Conservation (phyloP, 2,888 invertebrate genomes). For the Vesta saturnalis region DNA sequence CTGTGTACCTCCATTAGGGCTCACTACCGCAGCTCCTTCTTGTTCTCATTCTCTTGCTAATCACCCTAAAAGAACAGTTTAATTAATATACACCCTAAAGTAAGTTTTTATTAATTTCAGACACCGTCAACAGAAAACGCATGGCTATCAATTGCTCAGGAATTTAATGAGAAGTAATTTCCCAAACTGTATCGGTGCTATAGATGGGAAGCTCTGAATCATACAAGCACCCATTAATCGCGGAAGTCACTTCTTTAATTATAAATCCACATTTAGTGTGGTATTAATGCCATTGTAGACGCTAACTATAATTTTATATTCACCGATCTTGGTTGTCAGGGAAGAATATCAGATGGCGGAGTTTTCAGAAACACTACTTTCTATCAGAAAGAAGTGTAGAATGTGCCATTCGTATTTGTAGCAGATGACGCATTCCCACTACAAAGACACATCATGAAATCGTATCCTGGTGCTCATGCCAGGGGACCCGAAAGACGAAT, state of each 20-base stretch:
- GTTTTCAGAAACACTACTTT: too few species aligned
- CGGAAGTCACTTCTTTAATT: neutral
- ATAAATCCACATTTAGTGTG: neutral
- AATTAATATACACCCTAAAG: neutral
- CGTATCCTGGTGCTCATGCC: neutral
- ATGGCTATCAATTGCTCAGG: neutral
- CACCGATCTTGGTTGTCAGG: neutral
- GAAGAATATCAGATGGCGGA: conserved; percentile 9
- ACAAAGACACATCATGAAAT: conserved; percentile 1
- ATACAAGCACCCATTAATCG: neutral
- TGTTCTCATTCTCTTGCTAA: neutral
- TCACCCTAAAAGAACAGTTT: neutral
- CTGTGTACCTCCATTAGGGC: neutral
- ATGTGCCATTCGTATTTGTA: too few species aligned
- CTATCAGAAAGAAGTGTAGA: too few species aligned
- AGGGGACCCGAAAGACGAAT: neutral
- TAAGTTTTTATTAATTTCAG: conserved; percentile 7
- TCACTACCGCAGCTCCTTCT: neutral
- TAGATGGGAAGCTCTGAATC: neutral
- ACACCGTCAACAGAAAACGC: neutral
- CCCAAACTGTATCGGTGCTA: conserved; percentile 2
- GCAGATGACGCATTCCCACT: neutral
- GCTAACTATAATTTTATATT: neutral
- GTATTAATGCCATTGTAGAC: neutral
- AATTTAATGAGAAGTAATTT: conserved; percentile 1